Base-by-base conservation (phyloP, 2,888 invertebrate genomes). In the Rhogogaster chlorosoma region DNA sequence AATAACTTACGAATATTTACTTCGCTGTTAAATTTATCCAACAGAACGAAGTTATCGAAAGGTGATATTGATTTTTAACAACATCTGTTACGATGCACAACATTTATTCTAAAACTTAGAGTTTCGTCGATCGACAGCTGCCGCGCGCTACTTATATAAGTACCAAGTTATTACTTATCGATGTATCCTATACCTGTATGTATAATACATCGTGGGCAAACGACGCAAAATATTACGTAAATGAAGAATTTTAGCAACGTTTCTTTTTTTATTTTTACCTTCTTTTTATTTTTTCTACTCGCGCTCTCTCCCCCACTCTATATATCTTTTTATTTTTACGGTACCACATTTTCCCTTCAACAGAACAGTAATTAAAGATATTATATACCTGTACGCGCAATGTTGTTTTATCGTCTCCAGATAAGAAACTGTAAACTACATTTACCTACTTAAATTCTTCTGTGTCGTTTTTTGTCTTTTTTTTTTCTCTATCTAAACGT, bases 41-140 rank as follows among this genome's bases (percentile, higher is more conserved):
- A 10, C 10, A 61, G 61, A 3, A 6, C n/a, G 26, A 49, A n/a
- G 0, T 61, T 61, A 61, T 32, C 67, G 32, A 67, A 32, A 67
- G 18, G 32, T 32, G 67, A 32, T 77, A 53, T 77, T 77, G 77
- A 77, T 77, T 77, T 77, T 77, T 18, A 29, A 77, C 9, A 29
- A 15, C 77, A 77, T 77, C 53, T 77, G 38, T 77, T 53, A 22
- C 42, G 18, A 53, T 49, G 32, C 45, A 53, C 53, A 77, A 77
- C 77, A 53, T 77, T 77, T 77, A 77, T 77, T 77, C 77, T 49
- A 77, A 49, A 77, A 77, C 32, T 77, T 77, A 77, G 77, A 53
- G 53, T 49, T 77, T 77, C 18, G 53, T 26, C 49, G 49, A 77
- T 22, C 42, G 71, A 73, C 77, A 77, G 49, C 45, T 77, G 77